Evolutionary conservation across 2,113 vertebrate species (phyloP).

Genomic region (Saguinus imperator): DNA sequence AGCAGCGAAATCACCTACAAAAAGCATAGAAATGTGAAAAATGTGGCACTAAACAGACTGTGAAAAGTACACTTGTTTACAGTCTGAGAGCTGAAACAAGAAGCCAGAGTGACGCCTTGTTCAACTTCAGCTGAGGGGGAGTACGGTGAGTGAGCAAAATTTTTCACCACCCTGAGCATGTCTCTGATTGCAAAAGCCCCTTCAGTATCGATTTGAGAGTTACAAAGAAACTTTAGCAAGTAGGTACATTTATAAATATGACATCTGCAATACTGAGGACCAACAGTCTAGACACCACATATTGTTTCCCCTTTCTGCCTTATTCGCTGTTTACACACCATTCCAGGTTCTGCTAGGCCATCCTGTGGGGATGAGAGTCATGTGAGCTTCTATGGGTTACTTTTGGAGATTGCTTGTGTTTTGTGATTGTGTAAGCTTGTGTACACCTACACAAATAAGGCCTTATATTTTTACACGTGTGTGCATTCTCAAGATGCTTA

Average conservation of each 20-base stretch:
- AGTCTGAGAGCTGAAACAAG: background rate
- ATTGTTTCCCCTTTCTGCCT: background rate
- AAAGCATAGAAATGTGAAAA: background rate
- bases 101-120: background rate
- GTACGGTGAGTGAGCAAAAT: background rate
- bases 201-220: background rate
- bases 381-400: background rate
- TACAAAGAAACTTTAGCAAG: background rate
- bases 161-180: background rate
- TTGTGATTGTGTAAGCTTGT: background rate
- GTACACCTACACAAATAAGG: background rate
- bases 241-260: background rate
- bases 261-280: background rate
- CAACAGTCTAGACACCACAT: background rate
- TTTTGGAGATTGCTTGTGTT: background rate
- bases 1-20: background rate
- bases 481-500: background rate
- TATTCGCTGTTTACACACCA: background rate
- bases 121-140: background rate
- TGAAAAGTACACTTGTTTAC: background rate
- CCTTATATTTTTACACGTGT: background rate
- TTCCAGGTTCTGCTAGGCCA: background rate
- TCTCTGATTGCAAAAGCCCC: background rate
- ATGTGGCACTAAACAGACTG: background rate
- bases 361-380: background rate